Percentiles rank a stretch among this genome's conserved stretches.
phyloP scores from a whole-genome alignment of 2,113 vertebrate species.

The Acanthochromis polyacanthus region DNA sequence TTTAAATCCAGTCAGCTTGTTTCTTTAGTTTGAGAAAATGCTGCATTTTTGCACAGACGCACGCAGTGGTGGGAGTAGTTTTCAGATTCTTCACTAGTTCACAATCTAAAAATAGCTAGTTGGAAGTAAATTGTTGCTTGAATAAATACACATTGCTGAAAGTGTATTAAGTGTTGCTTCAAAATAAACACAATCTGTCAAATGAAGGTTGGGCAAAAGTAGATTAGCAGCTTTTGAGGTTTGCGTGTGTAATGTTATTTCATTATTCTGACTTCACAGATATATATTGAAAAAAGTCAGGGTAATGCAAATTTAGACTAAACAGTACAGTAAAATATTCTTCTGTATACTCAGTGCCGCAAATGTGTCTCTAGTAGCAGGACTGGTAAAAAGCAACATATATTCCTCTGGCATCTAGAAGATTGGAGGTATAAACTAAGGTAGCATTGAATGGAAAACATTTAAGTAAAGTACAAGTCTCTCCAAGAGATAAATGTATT shows the following conservation, averaged over 20 bases:
- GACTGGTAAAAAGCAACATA: background rate
- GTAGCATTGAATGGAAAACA: background rate
- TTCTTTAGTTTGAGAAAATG: background rate
- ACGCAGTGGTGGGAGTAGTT: background rate
- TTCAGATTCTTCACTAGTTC: background rate
- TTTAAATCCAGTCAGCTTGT: background rate
- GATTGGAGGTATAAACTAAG: background rate
- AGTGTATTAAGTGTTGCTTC: too few species aligned
- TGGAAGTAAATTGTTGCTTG: too few species aligned
- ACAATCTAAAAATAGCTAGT: background rate
- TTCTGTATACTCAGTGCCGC: too few species aligned
- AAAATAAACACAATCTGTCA: too few species aligned
- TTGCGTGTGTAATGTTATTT: too few species aligned
- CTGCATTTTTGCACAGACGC: background rate
- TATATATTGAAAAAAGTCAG: too few species aligned
- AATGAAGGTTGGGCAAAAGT: too few species aligned
- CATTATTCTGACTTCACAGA: too few species aligned
- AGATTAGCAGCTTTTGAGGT: too few species aligned
- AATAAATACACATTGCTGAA: too few species aligned
- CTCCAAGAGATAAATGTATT: background rate
- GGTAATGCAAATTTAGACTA: background rate
- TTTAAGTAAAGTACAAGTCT: background rate
- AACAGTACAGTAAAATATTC: background rate
- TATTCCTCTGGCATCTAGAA: background rate
- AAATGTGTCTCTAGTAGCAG: too few species aligned